Evolutionary conservation across 2,888 invertebrate genomes (phyloP), one percentile per base, ranked within the genome.

Genomic region (Metopia argyrocephala): DNA sequence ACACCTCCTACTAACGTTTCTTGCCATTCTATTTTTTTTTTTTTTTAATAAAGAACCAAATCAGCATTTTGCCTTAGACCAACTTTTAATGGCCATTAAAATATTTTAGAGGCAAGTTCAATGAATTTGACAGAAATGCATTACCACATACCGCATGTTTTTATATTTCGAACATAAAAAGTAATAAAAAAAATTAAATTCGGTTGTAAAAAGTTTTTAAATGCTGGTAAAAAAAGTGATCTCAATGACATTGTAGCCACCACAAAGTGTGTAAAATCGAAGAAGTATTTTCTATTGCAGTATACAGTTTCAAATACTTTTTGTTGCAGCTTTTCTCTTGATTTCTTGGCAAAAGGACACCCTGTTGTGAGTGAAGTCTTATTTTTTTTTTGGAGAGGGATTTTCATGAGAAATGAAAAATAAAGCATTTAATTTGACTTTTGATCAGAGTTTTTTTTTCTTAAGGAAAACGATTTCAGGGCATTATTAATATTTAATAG

Each of bases 331-430:
- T 62, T 45, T 45, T 45, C 21, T 31, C n/a, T 76, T 50, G 9
- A 38, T 62, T 75, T 79, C 66, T 18, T 61, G 52, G 27, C 59
- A 59, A 66, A 65, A 18, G 62, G 61, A 50, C 9, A 31, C 81
- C 81, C 81, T 56, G 81, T 74, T 81, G 81, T 66, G 74, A 61
- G n/a, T n/a, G n/a, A n/a, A n/a, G n/a, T n/a, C n/a, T n/a, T n/a
- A n/a, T n/a, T n/a, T n/a, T n/a, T n/a, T n/a, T n/a, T n/a, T n/a
- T n/a, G n/a, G n/a, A n/a, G n/a, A n/a, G n/a, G n/a, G n/a, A n/a
- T n/a, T n/a, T n/a, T n/a, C n/a, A n/a, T n/a, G n/a, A n/a, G n/a
- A n/a, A n/a, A n/a, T n/a, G n/a, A n/a, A n/a, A n/a, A n/a, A n/a
- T n/a, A n/a, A n/a, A n/a, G n/a, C n/a, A n/a, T n/a, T n/a, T n/a